These are phyloP conservation scores for Euwallacea similis DNA, from an alignment of 1,140 invertebrate species.

Conservation along the genomic window DNA sequence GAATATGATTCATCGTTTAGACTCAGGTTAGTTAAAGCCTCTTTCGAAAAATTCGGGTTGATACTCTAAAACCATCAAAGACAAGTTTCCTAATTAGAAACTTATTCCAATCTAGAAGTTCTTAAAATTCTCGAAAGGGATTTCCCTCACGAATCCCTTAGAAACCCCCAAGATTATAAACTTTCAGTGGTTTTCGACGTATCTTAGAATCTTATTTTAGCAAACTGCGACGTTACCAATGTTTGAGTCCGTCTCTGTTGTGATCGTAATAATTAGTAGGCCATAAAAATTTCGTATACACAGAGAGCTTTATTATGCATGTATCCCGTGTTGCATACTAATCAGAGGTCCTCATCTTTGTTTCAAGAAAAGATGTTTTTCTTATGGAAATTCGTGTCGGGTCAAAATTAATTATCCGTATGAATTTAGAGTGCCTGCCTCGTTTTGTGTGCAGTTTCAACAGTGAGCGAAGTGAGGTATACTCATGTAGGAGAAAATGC, in stretches of 20 bases:
- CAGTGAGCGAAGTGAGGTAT: no score
- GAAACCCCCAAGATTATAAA: neutral
- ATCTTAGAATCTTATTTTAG: no score
- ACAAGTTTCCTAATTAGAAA: no score
- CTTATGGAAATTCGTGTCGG: slow-evolving; percentile 16
- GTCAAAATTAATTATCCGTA: slow-evolving; percentile 23
- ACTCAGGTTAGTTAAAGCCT: no score
- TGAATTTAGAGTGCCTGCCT: slow-evolving; percentile 17
- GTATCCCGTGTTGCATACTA: slow-evolving; percentile 18
- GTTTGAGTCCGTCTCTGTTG: neutral
- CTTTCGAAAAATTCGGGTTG: no score
- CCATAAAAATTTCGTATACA: slow-evolving; percentile 19
- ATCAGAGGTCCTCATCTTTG: slow-evolving; percentile 16
- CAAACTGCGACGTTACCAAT: no score
- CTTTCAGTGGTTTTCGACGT: neutral
- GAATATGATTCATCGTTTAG: no score
- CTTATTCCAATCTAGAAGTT: no score
- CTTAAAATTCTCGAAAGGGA: no score
- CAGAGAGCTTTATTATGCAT: slow-evolving; percentile 17
- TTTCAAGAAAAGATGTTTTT: slow-evolving; percentile 22
- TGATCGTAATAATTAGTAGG: slow-evolving; percentile 10
- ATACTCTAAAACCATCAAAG: no score
- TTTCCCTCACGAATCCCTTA: neutral
- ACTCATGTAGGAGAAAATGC: no score
- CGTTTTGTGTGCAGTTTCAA: neutral